Evolutionary conservation across 2,113 vertebrate species (phyloP), one percentile per base, ranked within the genome.

Genomic region (Cheilinus undulatus): DNA sequence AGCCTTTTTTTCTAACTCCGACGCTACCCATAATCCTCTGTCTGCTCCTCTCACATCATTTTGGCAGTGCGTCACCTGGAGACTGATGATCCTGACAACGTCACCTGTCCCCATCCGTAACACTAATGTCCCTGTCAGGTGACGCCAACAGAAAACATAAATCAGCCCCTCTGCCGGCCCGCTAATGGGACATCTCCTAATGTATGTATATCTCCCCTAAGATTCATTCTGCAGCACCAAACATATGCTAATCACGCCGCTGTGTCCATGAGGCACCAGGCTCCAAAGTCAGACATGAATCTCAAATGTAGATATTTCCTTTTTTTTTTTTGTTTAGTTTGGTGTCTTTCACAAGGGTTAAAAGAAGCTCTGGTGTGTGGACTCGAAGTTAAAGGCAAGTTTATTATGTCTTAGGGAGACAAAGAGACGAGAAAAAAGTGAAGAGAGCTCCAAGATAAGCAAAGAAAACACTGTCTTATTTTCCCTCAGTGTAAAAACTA

Each of bases 21-120:
- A 76, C 36, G 42, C 27, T 52, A 63, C 78, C 62, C 76, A 73
- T 83, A 88, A 87, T 84, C 79, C 74, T 71, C 60, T 73, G 68
- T 65, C 62, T 74, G 50, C 72, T 82, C 60, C 46, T 76, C 68
- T 82, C 73, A 70, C 72, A 82, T 90, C 40, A 68, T 83, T 84
- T 80, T 84, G 76, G 76, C 78, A 76, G 48, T 36, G 75, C 43
- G 50, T 89, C 91, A 80, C 73, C 86, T 76, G 69, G 76, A 89
- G 88, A 90, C 80, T 74, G 88, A 92, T 91, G 82, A 73, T 78
- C 76, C 82, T 80, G 84, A 90, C 86, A 86, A 42, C 76, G 76
- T 91, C 85, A 91, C 90, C 89, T 92, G 91, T 92, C 88, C 80
- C 80, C 90, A 93, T 92, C 88, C 78, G 87, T 92, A 93, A 89